Evolutionary conservation across 2,113 vertebrate genomes (phyloP), one percentile per base, ranked within the genome.

Genomic region (Bungarus multicinctus): DNA sequence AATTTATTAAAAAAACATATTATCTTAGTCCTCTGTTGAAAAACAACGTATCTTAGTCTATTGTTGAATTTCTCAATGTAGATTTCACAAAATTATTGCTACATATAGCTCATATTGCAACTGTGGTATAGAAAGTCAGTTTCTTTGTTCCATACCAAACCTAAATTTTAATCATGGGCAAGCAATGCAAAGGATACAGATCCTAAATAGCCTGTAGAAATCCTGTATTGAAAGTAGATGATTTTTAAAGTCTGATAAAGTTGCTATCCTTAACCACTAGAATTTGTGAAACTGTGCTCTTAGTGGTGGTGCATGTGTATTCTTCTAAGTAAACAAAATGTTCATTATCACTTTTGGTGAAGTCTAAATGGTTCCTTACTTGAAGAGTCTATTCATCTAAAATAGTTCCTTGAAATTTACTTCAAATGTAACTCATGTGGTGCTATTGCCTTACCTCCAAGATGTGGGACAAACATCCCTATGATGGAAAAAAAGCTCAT

Each of bases 1-100:
- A 45, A 92, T 69, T 92, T 53, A 92, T 69, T 22, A 88, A 57
- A 34, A 92, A 86, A 47, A 85, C 39, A 27, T 55, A 88, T 52
- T 91, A 91, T 85, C 55, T 45, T 69, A 92, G 88, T 92, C 47
- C 30, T 52, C n/a, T 88, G 58, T 45, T 54, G 91, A 54, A 34
- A n/a, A n/a, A n/a, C n/a, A n/a, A n/a, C n/a, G n/a, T 91, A 91
- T 85, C 55, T 45, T 69, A 92, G 88, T 92, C 47, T 20, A 60
- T 23, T 88, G 58, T 45, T 54, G 91, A 54, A 34, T 88, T 89
- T 45, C 88, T 43, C 45, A 18, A 54, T n/a, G 2, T 55, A 55
- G 50, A 81, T 89, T 92, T 92, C 60, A 74, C 87, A 88, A 53
- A 92, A 64, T 45, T 53, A 92, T 69, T 92, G 86, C 86, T 39